These are phyloP conservation scores for Centropus bengalensis DNA, from an alignment of 2,113 vertebrate genomes.

Conservation along the genomic window DNA sequence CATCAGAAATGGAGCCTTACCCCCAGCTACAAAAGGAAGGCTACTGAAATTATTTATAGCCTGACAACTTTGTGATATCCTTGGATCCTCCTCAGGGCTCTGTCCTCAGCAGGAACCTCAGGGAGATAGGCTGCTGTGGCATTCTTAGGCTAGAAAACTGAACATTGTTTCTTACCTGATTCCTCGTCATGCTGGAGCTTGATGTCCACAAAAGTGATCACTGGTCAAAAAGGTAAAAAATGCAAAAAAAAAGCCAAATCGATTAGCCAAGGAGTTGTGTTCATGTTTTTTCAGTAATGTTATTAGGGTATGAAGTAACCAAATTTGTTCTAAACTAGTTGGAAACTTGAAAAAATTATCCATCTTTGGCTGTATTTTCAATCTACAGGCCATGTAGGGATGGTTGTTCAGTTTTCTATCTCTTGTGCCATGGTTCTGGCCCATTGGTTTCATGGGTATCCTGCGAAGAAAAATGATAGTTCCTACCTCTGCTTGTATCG, in stretches of 20 bases:
- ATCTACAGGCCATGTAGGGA: background rate
- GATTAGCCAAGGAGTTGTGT: background rate
- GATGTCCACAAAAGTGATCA: background rate
- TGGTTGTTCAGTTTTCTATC: background rate
- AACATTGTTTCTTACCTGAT: background rate
- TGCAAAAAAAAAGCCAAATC: accelerated
- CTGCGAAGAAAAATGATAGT: background rate
- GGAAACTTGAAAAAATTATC: background rate
- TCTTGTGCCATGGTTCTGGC: background rate
- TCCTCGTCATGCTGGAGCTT: background rate
- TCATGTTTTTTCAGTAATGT: background rate
- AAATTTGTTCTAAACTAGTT: background rate
- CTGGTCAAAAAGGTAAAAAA: background rate
- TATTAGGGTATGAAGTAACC: background rate
- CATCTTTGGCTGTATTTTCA: background rate
- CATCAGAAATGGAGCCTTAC: background rate
- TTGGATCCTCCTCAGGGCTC: background rate
- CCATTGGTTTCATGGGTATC: background rate
- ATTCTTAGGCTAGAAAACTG: background rate
- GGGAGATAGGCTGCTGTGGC: background rate
- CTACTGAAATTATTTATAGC: background rate
- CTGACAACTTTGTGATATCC: background rate
- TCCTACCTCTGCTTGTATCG: background rate
- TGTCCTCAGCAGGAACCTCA: background rate
- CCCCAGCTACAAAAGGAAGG: background rate